Conservation (phyloP, 2,113 vertebrate genomes). For the Poeciliopsis turrubarensis region DNA sequence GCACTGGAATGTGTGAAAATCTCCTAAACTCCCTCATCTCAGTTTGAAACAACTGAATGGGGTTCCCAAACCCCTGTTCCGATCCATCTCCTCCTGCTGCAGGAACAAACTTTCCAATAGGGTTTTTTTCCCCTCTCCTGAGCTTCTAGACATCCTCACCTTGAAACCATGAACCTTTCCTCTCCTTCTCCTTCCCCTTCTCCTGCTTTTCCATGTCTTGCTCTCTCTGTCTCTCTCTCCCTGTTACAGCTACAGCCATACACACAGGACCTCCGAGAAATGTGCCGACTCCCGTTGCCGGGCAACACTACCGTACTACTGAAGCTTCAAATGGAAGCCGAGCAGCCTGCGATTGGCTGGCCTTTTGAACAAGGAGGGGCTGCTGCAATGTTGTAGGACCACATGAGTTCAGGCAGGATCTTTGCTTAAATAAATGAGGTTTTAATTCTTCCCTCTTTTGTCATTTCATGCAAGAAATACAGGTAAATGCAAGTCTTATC, state of each 20-base stretch:
- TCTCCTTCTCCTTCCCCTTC: slow-evolving; percentile 36
- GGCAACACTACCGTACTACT: slow-evolving; percentile 80
- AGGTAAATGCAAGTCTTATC: background rate
- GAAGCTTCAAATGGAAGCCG: slow-evolving; percentile 76
- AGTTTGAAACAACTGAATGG: slow-evolving; percentile 20
- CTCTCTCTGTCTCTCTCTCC: slow-evolving; percentile 44
- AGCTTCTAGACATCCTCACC: slow-evolving; percentile 34
- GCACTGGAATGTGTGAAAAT: slow-evolving; percentile 41
- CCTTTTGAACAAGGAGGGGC: slow-evolving; percentile 54
- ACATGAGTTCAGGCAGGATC: slow-evolving; percentile 54
- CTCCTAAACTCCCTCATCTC: slow-evolving; percentile 32
- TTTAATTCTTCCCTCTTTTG: slow-evolving; percentile 8
- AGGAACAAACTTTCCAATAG: slow-evolving; percentile 61
- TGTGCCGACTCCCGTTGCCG: slow-evolving; percentile 78
- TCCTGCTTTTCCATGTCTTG: slow-evolving; percentile 9
- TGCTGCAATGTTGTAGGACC: slow-evolving; percentile 58
- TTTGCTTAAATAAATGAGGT: slow-evolving; percentile 56
- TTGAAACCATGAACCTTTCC: slow-evolving; percentile 25
- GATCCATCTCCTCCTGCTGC: slow-evolving; percentile 22
- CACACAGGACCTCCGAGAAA: slow-evolving; percentile 76
- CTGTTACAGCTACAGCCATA: slow-evolving; percentile 68
- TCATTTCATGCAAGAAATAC: slow-evolving; percentile 3
- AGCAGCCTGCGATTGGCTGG: slow-evolving; percentile 59
- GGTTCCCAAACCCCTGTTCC: slow-evolving; percentile 19
- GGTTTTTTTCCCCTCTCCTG: background rate